Evolutionary conservation across 2,113 vertebrate species (phyloP), one percentile per base, ranked within the genome.

Genomic region (Numenius arquata): DNA sequence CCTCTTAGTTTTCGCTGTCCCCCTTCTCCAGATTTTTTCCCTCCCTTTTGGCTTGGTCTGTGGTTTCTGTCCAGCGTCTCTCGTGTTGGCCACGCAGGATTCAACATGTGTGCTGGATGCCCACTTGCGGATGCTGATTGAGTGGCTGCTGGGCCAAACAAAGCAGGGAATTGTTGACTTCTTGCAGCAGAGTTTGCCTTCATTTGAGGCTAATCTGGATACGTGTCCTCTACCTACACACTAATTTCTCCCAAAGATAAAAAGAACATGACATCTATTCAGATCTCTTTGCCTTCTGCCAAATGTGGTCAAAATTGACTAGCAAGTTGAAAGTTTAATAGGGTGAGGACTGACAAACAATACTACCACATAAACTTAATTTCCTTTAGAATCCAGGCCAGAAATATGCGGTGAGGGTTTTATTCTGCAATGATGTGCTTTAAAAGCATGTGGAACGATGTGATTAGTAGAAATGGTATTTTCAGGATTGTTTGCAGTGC

Each of bases 381-480:
- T 93, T 94, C 78, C 58, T 72, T 88, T 43, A 48, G 36, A 92
- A 58, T 73, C 43, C 40, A 62, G 52, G 78, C 74, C 88, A 95
- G 25, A 94, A 93, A 78, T 78, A n/a, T 4, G n/a, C 61, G 55
- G 38, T 85, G 67, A 94, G 67, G 38, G 17, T 59, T 97, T 95
- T 93, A 65, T 75, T 86, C 61, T 91, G 43, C 72, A 85, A 1
- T 83, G 72, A 48, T 7, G 36, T 76, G 77, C 66, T 93, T 94
- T 76, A 70, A 88, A 85, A 80, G 47, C n/a, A 17, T 36, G 55
- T 87, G 81, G 84, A 95, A 76, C 89, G 66, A 70, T 36, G 30
- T 76, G 70, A 78, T 86, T 76, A 79, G 80, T 67, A 77, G 85
- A 85, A 93, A 85, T 72, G 11, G 15, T 83, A 40, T 89, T 92